Percentiles rank a stretch among this genome's conserved stretches.
These are phyloP conservation scores for Bradypus variegatus DNA, from an alignment of 2,797 vertebrate species.

Conservation along the genomic window DNA sequence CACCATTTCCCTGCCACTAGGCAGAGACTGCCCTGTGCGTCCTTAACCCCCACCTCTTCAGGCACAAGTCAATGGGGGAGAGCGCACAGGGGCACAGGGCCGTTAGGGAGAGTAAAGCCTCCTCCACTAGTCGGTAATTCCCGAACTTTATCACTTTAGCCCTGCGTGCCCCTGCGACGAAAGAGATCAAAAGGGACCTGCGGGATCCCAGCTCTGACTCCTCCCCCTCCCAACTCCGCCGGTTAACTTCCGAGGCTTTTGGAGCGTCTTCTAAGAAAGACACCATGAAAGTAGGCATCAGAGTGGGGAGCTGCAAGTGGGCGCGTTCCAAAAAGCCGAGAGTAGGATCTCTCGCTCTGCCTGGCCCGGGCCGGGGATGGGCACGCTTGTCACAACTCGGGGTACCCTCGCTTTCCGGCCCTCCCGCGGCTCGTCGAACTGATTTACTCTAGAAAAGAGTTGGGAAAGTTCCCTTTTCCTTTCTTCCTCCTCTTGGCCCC, in stretches of 20 bases:
- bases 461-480: background rate
- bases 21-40: too few relatives aligned
- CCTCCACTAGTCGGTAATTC: background rate
- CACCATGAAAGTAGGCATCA: background rate
- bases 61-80: background rate
- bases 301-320: background rate
- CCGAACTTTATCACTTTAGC: background rate
- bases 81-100: too few relatives aligned
- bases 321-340: background rate
- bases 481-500: too few relatives aligned
- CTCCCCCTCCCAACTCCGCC: background rate
- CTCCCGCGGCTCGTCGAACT: background rate
- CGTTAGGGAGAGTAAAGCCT: background rate
- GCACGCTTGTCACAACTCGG: background rate
- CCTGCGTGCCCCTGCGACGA: too few relatives aligned
- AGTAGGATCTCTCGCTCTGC: rapidly evolving
- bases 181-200: background rate
- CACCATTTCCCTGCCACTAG: background rate
- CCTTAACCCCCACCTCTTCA: background rate
- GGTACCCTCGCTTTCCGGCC: background rate
- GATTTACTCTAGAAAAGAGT: background rate
- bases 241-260: background rate
- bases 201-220: background rate
- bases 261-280: background rate
- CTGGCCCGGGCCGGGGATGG: too few relatives aligned